Conservation (phyloP, 1,140 invertebrate species). For the Bombus terrestris region DNA sequence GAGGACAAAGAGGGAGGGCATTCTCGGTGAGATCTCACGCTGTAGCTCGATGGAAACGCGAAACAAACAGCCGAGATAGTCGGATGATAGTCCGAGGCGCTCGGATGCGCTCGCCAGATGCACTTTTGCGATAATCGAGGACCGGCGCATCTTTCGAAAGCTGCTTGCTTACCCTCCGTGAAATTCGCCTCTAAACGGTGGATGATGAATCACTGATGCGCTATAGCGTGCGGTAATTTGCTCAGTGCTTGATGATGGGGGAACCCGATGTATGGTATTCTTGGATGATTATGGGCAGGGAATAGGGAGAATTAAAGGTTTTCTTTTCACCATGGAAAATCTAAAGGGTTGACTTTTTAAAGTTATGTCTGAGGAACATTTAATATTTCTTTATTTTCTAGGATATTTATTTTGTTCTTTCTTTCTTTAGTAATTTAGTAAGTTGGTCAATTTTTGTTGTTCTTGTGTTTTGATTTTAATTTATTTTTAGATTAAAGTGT, state of each 20-base stretch:
- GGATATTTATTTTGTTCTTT: neutral
- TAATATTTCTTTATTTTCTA: neutral
- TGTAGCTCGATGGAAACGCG: slow-evolving; percentile 13
- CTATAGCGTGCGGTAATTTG: slow-evolving; percentile 6
- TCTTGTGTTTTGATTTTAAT: neutral
- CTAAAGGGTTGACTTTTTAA: neutral
- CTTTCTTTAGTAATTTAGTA: too few relatives aligned
- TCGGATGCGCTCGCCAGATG: slow-evolving; percentile 33
- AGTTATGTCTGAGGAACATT: neutral
- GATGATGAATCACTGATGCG: neutral
- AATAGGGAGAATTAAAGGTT: neutral
- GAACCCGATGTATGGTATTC: neutral
- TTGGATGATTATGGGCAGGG: neutral
- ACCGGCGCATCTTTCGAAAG: slow-evolving; percentile 36
- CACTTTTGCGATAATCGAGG: slow-evolving; percentile 40
- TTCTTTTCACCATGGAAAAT: neutral
- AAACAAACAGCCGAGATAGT: slow-evolving; percentile 22
- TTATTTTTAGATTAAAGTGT: too few relatives aligned
- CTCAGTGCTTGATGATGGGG: neutral
- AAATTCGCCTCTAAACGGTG: neutral
- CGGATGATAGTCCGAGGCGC: slow-evolving; percentile 17
- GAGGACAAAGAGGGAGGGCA: slow-evolving; percentile 42
- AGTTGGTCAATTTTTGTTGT: neutral
- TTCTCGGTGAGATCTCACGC: neutral
- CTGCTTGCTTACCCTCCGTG: neutral